Percentiles rank a stretch among this genome's conserved stretches.
These are phyloP conservation scores for Corythoichthys intestinalis DNA, from an alignment of 2,113 vertebrate genomes.

Conservation along the genomic window DNA sequence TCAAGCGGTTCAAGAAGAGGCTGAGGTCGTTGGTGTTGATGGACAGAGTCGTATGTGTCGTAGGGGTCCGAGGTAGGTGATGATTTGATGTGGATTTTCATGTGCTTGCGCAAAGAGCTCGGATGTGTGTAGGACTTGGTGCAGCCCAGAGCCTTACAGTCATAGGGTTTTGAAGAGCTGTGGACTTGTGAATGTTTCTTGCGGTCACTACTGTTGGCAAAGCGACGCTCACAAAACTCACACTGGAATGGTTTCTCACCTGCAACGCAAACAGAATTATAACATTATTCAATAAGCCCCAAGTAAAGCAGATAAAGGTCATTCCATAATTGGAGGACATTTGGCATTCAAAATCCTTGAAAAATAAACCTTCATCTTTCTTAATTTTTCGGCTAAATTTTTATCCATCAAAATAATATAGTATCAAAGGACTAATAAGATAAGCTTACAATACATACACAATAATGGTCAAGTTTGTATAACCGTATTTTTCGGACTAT, in stretches of 20 bases:
- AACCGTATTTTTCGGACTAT: too few species aligned
- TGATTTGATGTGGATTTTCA: conserved; percentile 94
- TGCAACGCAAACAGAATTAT: conserved; percentile 66
- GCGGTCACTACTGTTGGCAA: conserved; percentile 93
- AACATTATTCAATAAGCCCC: not conserved
- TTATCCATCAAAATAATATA: too few species aligned
- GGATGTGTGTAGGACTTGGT: conserved; percentile 97
- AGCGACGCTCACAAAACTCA: conserved; percentile 94
- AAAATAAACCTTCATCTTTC: too few species aligned
- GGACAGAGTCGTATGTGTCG: conserved; percentile 49
- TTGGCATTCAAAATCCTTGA: too few species aligned
- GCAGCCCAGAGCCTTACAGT: conserved; percentile 92
- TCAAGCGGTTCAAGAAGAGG: conserved; percentile 59
- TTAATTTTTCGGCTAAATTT: too few species aligned
- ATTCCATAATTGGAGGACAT: too few species aligned
- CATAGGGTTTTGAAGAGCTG: conserved; percentile 94
- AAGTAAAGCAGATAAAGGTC: not conserved
- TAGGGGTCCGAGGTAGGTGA: conserved; percentile 79
- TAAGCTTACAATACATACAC: too few species aligned
- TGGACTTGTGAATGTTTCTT: conserved; percentile 97
- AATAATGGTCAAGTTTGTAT: too few species aligned
- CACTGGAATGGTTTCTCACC: conserved; percentile 98
- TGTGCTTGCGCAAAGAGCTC: conserved; percentile 93
- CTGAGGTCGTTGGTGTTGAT: conserved; percentile 47
- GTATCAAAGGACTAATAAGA: too few species aligned